Conservation (phyloP, 2,888 invertebrate species). For the Cactoblastis cactorum region DNA sequence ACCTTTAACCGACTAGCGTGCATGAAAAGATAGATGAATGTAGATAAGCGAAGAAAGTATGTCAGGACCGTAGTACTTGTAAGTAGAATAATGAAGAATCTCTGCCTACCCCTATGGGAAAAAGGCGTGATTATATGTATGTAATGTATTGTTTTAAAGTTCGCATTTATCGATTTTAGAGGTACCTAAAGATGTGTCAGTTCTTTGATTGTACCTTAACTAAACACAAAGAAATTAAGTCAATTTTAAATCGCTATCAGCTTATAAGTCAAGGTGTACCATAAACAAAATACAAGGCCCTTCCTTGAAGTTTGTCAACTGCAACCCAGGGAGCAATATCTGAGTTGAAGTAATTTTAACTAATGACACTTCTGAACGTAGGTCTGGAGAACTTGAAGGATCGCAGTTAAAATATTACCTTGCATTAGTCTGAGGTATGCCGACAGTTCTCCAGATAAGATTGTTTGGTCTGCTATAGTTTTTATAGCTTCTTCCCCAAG, state of each 20-base stretch:
- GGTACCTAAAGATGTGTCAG: no score
- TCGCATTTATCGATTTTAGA: no score
- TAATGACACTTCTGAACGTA: slow-evolving; percentile 58
- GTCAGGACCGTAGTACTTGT: no score
- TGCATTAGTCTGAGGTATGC: slow-evolving; percentile 1
- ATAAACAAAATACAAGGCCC: slow-evolving; percentile 42
- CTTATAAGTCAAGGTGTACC: not conserved
- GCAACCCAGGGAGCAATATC: slow-evolving; percentile 66
- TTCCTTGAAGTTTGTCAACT: slow-evolving; percentile 65
- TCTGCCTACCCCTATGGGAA: no score
- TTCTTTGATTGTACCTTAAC: no score
- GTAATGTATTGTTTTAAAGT: no score
- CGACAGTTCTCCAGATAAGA: not conserved
- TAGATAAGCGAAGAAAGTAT: no score
- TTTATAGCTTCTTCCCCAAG: not conserved
- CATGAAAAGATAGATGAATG: no score
- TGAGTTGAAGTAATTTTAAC: slow-evolving; percentile 69
- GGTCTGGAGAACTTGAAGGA: slow-evolving; percentile 25
- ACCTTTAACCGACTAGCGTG: no score
- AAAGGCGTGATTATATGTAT: no score
- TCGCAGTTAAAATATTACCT: slow-evolving; percentile 39
- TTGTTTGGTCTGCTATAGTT: not conserved
- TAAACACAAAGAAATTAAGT: no score
- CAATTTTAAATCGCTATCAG: slow-evolving; percentile 18
- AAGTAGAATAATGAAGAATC: no score